Base-by-base conservation (phyloP, 2,888 invertebrate species). In the Chaetogeoica ovagalla region DNA sequence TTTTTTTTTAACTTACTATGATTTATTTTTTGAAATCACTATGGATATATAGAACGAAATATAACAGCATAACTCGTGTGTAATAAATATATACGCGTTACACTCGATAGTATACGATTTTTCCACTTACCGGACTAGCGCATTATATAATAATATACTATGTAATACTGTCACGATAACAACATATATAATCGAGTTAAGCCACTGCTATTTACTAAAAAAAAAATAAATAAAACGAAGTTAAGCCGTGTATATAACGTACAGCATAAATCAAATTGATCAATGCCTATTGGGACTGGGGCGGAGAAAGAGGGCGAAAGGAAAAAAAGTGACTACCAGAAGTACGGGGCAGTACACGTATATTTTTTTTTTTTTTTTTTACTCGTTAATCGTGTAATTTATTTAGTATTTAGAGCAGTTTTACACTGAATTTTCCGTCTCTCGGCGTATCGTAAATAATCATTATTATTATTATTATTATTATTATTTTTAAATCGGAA, bases 241-340 rank as follows among this genome's bases (percentile, higher is more conserved):
- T 19, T 69, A 19, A 30, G 30, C 15, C n/a, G 70, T 43, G 17
- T 57, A 21, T 71, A 30, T 4, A 30, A 30, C 30, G 30, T 30
- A 30, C 4, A 23, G 13, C 59, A n/a, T 75, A 75, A 76, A 76
- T 43, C 66, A 59, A 43, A 68, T 76, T 76, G 68, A 76, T 76
- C 66, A 23, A 17, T 30, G 30, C 30, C n/a, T 21, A 59, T 17
- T 9, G 23, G n/a, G n/a, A 30, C 43, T n/a, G n/a, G n/a, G 43
- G 9, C 43, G 9, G 43, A 43, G 43, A 43, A 7, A 43, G 43
- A 43, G 13, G 48, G 1, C 39, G 39, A 39, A 17, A 11, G 19
- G 23, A 43, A 48, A 30, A 55, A 71, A 63, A 73, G 52, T 52
- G 63, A 63, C n/a, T n/a, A n/a, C 52, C 62, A 15, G n/a, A 73